Evolutionary conservation across 2,797 vertebrate species (phyloP).

Genomic region (Spinibarbus caldwelli): DNA sequence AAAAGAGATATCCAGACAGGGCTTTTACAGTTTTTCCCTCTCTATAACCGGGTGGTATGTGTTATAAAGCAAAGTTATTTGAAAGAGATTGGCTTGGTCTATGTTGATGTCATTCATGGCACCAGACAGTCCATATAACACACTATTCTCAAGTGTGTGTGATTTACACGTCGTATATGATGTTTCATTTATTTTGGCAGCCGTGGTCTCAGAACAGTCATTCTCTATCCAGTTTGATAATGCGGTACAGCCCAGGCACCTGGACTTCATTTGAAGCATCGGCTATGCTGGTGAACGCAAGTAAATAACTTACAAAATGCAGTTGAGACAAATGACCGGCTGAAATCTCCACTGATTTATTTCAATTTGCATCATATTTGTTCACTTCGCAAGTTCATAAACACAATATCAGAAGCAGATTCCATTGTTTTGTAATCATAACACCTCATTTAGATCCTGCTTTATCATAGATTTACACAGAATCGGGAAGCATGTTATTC

Average conservation of each 20-base stretch:
- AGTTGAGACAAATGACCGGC: conserved; percentile 52
- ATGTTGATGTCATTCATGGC: conserved; percentile 68
- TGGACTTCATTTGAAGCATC: conserved; percentile 70
- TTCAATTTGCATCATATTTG: conserved; percentile 56
- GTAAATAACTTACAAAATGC: conserved; percentile 33
- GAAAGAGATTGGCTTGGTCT: conserved; percentile 42
- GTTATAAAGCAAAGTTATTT: conserved; percentile 7
- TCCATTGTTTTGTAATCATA: conserved; percentile 39
- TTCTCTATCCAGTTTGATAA: conserved; percentile 65
- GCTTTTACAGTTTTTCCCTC: neutral
- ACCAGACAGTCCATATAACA: conserved; percentile 59
- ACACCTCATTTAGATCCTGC: neutral
- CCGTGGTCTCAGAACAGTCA: conserved; percentile 55
- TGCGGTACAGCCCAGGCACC: conserved; percentile 58
- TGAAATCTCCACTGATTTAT: conserved; percentile 60
- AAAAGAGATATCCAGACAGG: conserved; percentile 41
- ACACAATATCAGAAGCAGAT: conserved; percentile 44
- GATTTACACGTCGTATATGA: conserved; percentile 61
- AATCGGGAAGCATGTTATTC: neutral
- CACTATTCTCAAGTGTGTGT: conserved; percentile 61
- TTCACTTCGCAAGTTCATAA: conserved; percentile 55
- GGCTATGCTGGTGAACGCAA: conserved; percentile 42
- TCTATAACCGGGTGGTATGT: conserved; percentile 5
- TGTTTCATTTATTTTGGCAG: conserved; percentile 71
- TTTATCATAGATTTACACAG: neutral